Percentiles rank a stretch among this genome's conserved stretches.
These are phyloP conservation scores for Mythimna vitellina DNA, from an alignment of 2,888 invertebrate genomes.

Conservation along the genomic window DNA sequence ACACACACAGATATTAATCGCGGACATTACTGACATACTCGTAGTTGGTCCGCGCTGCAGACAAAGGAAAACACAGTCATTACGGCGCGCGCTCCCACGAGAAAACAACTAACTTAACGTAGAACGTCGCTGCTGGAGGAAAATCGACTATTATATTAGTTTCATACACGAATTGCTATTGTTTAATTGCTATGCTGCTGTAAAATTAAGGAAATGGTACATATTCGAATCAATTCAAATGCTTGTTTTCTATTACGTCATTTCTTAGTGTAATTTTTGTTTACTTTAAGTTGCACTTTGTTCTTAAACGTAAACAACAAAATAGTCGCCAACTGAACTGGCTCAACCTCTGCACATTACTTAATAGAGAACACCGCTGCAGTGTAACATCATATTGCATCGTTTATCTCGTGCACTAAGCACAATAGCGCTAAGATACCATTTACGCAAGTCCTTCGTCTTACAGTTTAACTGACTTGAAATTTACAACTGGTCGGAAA, in stretches of 20 bases:
- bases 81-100: slow-evolving; percentile 68
- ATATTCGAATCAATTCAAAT: neutral
- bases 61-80: slow-evolving; percentile 78
- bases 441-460: slow-evolving; percentile 52
- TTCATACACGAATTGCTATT: slow-evolving; percentile 55
- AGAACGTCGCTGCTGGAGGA: slow-evolving; percentile 60
- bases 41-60: slow-evolving; percentile 58
- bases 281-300: slow-evolving; percentile 6
- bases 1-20: slow-evolving; percentile 74
- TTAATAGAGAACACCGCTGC: slow-evolving; percentile 47
- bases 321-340: slow-evolving; percentile 23
- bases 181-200: slow-evolving; percentile 46
- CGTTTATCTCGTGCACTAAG: slow-evolving; percentile 47
- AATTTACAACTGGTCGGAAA: slow-evolving; percentile 40
- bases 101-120: slow-evolving; percentile 74
- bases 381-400: slow-evolving; percentile 50
- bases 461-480: slow-evolving; percentile 45
- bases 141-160: slow-evolving; percentile 59
- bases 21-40: slow-evolving; percentile 69
- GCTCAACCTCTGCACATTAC: slow-evolving; percentile 36
- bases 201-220: slow-evolving; percentile 30
- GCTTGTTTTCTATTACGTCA: slow-evolving; percentile 16
- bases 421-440: slow-evolving; percentile 56
- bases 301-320: slow-evolving; percentile 7
- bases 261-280: slow-evolving; percentile 9